Base-by-base conservation (phyloP, 2,888 invertebrate genomes). In the Eustalomyia histrio region DNA sequence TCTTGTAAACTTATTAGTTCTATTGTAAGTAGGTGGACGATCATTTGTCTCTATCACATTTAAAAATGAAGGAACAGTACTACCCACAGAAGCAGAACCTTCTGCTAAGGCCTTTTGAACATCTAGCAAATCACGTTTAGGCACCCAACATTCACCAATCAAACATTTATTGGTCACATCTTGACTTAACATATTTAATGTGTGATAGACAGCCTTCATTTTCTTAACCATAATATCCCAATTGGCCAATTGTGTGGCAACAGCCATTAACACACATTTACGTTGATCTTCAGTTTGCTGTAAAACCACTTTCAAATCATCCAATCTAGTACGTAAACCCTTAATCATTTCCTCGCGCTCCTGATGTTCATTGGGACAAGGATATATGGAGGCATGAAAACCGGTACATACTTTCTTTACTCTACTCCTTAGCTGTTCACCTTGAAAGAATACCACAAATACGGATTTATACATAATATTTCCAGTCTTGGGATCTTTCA, bases 151-250 rank as follows among this genome's bases (percentile, higher is more conserved):
- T 90, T 97, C 97, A 0, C 96, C 97, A 84, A 97, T 96, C 43
- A 97, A 92, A 89, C 97, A 97, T 89, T 97, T 97, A 91, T 96
- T 96, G 14, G 97, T 95, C 43, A 97, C 96, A 88, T 97, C 97
- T 92, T 97, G 94, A 88, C 95, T 97, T 92, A 97, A 97, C 91
- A 97, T 93, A 91, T 98, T 98, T 87, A 98, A 92, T 0, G 96
- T 97, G 89, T 97, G 97, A 91, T 97, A 98, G 87, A 98, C 97
- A n/a, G 97, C 97, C 90, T 98, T 98, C 93, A 96, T 95, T 90
- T 96, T 96, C 63, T 94, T 92, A 50, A 96, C 95, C 93, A 96
- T 95, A 61, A 96, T 93, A 84, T 93, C 93, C 97, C 97, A 97
- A 84, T 94, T 94, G 79, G 95, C 95, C 82, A 97, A 91, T 89